phyloP scores from a whole-genome alignment of 2,797 vertebrate species.

The Pristis pectinata region DNA sequence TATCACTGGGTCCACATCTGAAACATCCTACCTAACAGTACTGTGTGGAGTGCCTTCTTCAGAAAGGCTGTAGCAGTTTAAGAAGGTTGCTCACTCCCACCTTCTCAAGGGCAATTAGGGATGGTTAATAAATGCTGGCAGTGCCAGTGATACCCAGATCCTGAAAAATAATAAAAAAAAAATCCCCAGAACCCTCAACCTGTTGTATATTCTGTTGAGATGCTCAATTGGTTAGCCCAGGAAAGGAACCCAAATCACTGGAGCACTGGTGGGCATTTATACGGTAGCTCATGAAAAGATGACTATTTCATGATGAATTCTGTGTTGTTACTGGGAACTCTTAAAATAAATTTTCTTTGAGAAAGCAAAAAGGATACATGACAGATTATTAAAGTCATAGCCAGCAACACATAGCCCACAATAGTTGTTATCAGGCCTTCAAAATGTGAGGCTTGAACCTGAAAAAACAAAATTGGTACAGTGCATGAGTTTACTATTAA shows the following conservation, averaged over 20 bases:
- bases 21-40: no score
- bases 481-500: neutral
- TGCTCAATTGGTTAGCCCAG: neutral
- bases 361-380: slow-evolving; percentile 84
- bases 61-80: no score
- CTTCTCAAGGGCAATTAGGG: no score
- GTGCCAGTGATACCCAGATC: neutral
- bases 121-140: no score
- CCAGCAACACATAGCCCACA: slow-evolving; percentile 91
- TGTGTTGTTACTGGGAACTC: neutral
- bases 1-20: no score
- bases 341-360: neutral
- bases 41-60: no score
- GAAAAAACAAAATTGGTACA: slow-evolving; percentile 41
- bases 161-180: neutral
- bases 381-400: slow-evolving; percentile 89
- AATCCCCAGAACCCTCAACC: neutral
- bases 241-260: no score
- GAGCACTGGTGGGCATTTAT: neutral
- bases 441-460: slow-evolving; percentile 96
- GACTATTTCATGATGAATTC: neutral
- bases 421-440: slow-evolving; percentile 97
- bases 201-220: neutral
- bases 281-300: neutral
- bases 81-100: no score